Percentiles rank a stretch among this genome's conserved stretches.
Conservation (phyloP, 2,797 vertebrate genomes). For the Meriones psammophilus region DNA sequence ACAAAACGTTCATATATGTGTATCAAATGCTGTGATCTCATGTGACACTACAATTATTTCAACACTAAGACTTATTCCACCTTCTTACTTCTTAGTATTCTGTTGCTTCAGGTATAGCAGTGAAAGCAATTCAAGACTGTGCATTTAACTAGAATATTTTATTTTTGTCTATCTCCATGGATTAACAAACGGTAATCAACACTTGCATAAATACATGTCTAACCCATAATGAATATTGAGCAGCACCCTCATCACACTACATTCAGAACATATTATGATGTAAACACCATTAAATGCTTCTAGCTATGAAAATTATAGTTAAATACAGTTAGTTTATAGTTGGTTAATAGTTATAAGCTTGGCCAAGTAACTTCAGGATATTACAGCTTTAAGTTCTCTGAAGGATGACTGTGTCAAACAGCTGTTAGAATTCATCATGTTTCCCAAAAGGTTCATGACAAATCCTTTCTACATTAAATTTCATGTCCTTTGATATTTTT, state of each 20-base stretch:
- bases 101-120: constrained; percentile 12
- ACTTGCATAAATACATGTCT: constrained; percentile 27
- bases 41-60: background rate
- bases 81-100: background rate
- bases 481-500: constrained; percentile 4
- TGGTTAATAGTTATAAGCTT: background rate
- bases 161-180: background rate
- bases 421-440: background rate
- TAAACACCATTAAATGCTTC: background rate
- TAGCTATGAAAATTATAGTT: background rate
- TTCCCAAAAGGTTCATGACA: background rate
- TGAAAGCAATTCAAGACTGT: background rate
- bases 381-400: background rate
- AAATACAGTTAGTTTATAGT: no score
- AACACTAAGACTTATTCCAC: background rate
- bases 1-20: background rate
- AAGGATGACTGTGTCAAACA: background rate
- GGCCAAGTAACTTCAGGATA: background rate
- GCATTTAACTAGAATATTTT: background rate
- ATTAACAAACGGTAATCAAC: background rate
- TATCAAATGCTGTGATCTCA: background rate
- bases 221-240: background rate
- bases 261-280: background rate
- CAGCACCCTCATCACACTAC: background rate
- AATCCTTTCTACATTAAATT: constrained; percentile 22